phyloP scores from a whole-genome alignment of 2,797 vertebrate species.

The Novumbra hubbsi region DNA sequence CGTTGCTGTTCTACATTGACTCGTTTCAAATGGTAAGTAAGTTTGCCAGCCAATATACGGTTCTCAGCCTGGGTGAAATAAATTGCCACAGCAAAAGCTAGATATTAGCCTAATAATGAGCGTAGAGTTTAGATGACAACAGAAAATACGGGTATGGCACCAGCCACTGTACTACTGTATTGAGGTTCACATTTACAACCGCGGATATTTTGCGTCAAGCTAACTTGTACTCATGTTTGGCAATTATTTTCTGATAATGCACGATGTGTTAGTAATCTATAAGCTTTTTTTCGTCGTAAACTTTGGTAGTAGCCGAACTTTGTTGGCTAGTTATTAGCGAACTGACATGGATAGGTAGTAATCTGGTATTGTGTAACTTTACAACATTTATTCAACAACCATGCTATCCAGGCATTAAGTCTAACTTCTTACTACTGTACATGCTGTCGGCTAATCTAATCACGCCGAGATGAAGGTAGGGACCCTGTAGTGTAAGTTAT shows the following conservation, averaged over 20 bases:
- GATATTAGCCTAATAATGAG: constrained; percentile 25
- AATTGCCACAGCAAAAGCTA: not conserved
- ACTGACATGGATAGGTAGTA: no score
- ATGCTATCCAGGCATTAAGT: not conserved
- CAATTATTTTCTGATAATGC: not conserved
- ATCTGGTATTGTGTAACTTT: not conserved
- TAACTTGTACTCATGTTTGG: not conserved
- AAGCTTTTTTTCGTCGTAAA: no score
- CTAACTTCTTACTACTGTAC: not conserved
- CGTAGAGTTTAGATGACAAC: not conserved
- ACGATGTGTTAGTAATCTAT: no score
- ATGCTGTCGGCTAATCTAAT: not conserved
- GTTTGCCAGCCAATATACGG: constrained; percentile 18
- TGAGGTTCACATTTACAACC: not conserved
- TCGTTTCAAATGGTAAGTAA: constrained; percentile 70
- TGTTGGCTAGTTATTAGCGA: not conserved
- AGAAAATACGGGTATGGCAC: not conserved
- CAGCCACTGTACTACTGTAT: not conserved
- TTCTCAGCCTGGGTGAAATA: not conserved
- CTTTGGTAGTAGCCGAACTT: not conserved
- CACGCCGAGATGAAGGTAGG: not conserved
- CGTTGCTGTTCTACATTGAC: constrained; percentile 59
- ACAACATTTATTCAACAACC: not conserved
- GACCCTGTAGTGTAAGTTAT: not conserved
- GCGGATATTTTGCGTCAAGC: not conserved